These are phyloP conservation scores for Nyctereutes procyonoides DNA, from an alignment of 2,113 vertebrate genomes.

Conservation along the genomic window DNA sequence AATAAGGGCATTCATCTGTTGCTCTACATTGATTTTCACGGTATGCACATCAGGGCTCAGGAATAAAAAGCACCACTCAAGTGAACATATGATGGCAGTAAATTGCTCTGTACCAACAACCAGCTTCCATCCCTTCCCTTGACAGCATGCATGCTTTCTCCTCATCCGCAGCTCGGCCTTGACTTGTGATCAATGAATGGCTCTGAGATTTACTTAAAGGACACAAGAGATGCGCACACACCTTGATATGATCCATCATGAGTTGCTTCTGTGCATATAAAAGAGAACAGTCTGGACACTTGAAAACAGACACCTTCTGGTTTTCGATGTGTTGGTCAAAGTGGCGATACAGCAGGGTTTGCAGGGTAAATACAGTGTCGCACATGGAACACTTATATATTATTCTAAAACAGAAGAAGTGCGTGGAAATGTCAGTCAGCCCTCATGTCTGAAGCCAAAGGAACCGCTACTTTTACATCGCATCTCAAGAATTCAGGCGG, in stretches of 20 bases:
- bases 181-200: background rate
- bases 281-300: constrained; percentile 98
- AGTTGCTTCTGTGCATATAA: constrained; percentile 98
- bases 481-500: constrained; percentile 66
- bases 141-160: background rate
- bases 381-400: constrained; percentile 99
- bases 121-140: background rate
- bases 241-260: constrained; percentile 99
- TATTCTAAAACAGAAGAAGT: constrained; percentile 91
- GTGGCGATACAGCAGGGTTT: constrained; percentile 96
- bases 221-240: constrained; percentile 85
- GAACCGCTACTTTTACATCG: constrained; percentile 37
- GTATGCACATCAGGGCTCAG: background rate
- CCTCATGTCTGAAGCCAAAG: constrained; percentile 47
- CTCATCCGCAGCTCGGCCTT: background rate
- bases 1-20: background rate
- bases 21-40: background rate
- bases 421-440: constrained; percentile 78
- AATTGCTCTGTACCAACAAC: background rate
- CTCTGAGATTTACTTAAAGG: constrained; percentile 61
- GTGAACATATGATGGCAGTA: background rate
- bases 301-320: constrained; percentile 98
- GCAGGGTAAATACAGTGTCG: constrained; percentile 98
- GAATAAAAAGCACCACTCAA: background rate
- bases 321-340: constrained; percentile 97